Percentiles rank a stretch among this genome's conserved stretches.
phyloP scores from a whole-genome alignment of 2,888 invertebrate species.

The Poecilus cupreus region DNA sequence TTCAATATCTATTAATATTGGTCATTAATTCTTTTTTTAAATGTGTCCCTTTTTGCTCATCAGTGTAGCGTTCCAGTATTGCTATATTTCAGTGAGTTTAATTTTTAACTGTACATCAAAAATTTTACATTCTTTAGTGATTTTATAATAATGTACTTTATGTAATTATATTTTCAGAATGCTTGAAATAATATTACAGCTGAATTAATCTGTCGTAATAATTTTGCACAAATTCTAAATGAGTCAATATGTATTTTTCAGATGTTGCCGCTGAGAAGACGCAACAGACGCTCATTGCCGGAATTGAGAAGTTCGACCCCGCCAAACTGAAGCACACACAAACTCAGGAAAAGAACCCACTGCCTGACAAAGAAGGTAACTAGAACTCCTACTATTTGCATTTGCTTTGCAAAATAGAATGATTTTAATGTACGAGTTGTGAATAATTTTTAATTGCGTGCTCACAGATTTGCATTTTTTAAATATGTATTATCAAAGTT shows the following conservation, averaged over 20 bases:
- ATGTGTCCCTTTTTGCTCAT: no score
- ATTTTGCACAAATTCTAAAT: conserved; percentile 39
- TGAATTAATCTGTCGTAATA: background rate
- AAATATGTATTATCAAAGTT: no score
- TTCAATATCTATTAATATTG: no score
- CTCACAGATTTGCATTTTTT: background rate
- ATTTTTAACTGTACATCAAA: no score
- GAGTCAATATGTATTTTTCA: conserved; percentile 71
- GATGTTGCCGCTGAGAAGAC: conserved; percentile 92
- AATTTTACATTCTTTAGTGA: no score
- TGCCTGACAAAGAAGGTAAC: conserved; percentile 83
- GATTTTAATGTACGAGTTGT: background rate
- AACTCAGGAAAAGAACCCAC: conserved; percentile 93
- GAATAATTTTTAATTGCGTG: conserved; percentile 13
- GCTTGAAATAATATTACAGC: background rate
- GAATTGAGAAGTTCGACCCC: conserved; percentile 90
- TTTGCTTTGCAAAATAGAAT: conserved; percentile 41
- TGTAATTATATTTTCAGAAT: conserved; percentile 19
- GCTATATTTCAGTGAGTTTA: no score
- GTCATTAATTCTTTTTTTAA: no score
- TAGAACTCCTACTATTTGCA: conserved; percentile 32
- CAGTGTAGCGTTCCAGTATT: no score
- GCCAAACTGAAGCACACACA: conserved; percentile 91
- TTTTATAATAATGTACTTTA: background rate
- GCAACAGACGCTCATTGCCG: conserved; percentile 88